phyloP scores from a whole-genome alignment of 1,140 invertebrate genomes.

The Drepana arcuata region DNA sequence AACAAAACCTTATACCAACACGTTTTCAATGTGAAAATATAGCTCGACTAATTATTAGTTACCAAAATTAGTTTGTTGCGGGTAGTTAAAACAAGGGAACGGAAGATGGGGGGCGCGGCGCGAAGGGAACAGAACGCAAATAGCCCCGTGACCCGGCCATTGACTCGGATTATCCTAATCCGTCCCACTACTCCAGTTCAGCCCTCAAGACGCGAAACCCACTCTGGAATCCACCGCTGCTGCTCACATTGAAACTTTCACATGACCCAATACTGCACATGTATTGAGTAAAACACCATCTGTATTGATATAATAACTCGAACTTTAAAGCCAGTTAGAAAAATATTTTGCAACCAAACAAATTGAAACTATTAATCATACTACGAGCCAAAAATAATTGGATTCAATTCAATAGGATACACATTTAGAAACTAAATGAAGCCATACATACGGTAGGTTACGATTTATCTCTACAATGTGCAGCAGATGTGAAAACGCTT shows the following conservation, averaged over 20 bases:
- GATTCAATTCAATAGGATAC: too few species aligned
- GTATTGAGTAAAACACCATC: conserved; percentile 14
- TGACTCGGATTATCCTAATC: conserved; percentile 70
- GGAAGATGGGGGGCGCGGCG: conserved; percentile 28
- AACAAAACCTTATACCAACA: conserved; percentile 4
- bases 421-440: conserved; percentile 9
- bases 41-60: too few species aligned
- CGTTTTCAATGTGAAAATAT: too few species aligned
- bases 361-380: too few species aligned
- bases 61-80: conserved; percentile 50
- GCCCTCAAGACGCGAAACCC: conserved; percentile 32
- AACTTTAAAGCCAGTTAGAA: too few species aligned
- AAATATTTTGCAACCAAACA: too few species aligned
- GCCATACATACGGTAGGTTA: conserved; percentile 15
- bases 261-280: conserved; percentile 34
- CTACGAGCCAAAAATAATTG: too few species aligned
- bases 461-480: conserved; percentile 20
- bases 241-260: conserved; percentile 30
- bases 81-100: conserved; percentile 40
- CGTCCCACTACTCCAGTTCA: conserved; percentile 68
- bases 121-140: conserved; percentile 47
- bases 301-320: too few species aligned
- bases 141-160: conserved; percentile 67
- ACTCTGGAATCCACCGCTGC: conserved; percentile 6
- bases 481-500: conserved; percentile 34